Evolutionary conservation across 2,888 invertebrate genomes (phyloP), one percentile per base, ranked within the genome.

Genomic region (Hipparchia semele): DNA sequence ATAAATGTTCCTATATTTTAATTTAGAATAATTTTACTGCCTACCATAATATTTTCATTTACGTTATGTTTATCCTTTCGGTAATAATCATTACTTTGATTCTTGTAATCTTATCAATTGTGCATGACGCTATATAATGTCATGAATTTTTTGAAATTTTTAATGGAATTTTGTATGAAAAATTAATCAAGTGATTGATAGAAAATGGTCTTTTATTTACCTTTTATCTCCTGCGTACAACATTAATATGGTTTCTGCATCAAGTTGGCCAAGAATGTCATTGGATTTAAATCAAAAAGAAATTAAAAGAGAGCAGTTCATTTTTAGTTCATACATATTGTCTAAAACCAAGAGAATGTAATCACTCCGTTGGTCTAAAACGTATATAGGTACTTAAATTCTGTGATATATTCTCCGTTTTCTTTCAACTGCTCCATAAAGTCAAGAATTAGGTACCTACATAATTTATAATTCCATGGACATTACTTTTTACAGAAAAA

Each of bases 1-100:
- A 87, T 87, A 89, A 89, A 91, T 91, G 94, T 94, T 94, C 94
- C 94, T 94, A 93, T 92, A 91, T 91, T 93, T 90, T 91, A 90
- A 88, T 93, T 94, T 93, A 92, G 91, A 90, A 88, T 93, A 91
- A 90, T 92, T 67, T 92, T 91, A 90, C 88, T 89, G 87, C 90
- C 88, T 89, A 88, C 88, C 86, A 85, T 89, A 88, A 10, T 54
- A 61, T 53, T 88, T 92, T 92, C 86, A 82, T 90, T 91, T 90
- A 88, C 85, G 86, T 90, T 89, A 88, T 87, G 87, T 87, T 90
- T 91, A 90, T 86, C 87, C 83, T 84, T 84, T 90, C 88, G 86
- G 88, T 90, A 90, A 81, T 80, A 85, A 87, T 87, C 82, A 87
- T 90, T 89, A 90, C 87, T 90, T 90, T 88, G 86, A 90, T 89